These are phyloP conservation scores for Microtus montanus DNA, from an alignment of 2,113 vertebrate species.

Conservation along the genomic window DNA sequence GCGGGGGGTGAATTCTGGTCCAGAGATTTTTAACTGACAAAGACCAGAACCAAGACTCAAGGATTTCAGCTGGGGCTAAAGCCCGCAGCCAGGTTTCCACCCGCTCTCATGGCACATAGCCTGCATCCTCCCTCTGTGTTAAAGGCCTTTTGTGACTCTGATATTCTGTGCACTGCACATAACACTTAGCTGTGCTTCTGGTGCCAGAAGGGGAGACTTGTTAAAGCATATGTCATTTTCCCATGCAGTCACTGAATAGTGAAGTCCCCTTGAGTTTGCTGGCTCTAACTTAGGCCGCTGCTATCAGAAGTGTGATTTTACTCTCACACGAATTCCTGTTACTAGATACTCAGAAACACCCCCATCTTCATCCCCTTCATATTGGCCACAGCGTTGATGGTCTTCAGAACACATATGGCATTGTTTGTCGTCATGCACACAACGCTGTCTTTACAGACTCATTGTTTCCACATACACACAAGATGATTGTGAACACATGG, in stretches of 20 bases:
- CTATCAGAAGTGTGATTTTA: background rate
- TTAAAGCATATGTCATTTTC: background rate
- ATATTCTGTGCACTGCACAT: background rate
- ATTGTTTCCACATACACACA: conserved; percentile 37
- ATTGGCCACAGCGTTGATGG: background rate
- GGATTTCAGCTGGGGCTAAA: background rate
- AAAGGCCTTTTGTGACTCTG: background rate
- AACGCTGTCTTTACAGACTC: background rate
- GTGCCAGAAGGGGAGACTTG: background rate
- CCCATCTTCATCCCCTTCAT: background rate
- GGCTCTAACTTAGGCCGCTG: background rate
- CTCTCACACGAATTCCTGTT: conserved; percentile 21
- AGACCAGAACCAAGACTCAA: background rate
- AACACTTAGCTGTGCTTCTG: background rate
- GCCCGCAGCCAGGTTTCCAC: background rate
- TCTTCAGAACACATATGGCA: background rate
- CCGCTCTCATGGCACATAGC: background rate
- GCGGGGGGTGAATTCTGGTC: background rate
- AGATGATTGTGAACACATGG: conserved; percentile 57
- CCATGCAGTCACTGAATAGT: background rate
- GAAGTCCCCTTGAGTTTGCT: background rate
- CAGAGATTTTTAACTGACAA: background rate
- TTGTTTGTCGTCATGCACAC: background rate
- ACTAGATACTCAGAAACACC: background rate
- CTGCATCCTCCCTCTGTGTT: background rate